These are phyloP conservation scores for Cyprinodon tularosa DNA, from an alignment of 2,113 vertebrate genomes.

Conservation along the genomic window DNA sequence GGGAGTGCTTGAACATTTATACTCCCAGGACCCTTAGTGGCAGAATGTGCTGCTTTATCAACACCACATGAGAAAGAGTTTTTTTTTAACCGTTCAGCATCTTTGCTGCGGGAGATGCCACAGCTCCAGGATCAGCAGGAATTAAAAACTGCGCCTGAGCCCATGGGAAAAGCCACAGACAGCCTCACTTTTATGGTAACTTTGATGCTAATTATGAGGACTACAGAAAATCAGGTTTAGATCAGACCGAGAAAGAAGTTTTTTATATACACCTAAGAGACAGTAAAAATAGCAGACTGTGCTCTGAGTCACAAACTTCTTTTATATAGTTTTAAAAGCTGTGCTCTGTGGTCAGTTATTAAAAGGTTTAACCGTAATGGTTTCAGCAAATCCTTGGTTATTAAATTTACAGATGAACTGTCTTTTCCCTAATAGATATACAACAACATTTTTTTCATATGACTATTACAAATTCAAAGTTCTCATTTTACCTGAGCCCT, in stretches of 20 bases:
- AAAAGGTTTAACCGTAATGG: too few relatives aligned
- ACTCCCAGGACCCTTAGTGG: constrained; percentile 50
- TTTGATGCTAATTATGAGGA: not conserved
- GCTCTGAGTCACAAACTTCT: not conserved
- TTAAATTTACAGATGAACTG: too few relatives aligned
- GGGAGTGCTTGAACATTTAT: constrained; percentile 51
- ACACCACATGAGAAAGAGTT: constrained; percentile 63
- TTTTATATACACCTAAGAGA: not conserved
- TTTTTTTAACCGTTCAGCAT: constrained; percentile 50
- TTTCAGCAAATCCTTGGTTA: too few relatives aligned
- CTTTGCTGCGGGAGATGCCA: constrained; percentile 35
- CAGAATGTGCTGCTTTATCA: constrained; percentile 67
- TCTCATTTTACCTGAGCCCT: too few relatives aligned
- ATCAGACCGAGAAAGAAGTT: too few relatives aligned
- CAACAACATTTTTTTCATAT: too few relatives aligned
- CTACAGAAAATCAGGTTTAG: not conserved
- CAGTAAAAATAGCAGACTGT: not conserved
- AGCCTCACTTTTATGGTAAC: not conserved
- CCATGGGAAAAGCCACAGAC: not conserved
- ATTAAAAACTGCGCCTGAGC: not conserved
- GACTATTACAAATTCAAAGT: too few relatives aligned
- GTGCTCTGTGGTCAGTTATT: not conserved
- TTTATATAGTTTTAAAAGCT: not conserved
- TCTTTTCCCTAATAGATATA: too few relatives aligned
- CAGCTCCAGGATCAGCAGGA: constrained; percentile 9